Conservation (phyloP, 2,888 invertebrate species). For the Drosophila hamatofila region DNA sequence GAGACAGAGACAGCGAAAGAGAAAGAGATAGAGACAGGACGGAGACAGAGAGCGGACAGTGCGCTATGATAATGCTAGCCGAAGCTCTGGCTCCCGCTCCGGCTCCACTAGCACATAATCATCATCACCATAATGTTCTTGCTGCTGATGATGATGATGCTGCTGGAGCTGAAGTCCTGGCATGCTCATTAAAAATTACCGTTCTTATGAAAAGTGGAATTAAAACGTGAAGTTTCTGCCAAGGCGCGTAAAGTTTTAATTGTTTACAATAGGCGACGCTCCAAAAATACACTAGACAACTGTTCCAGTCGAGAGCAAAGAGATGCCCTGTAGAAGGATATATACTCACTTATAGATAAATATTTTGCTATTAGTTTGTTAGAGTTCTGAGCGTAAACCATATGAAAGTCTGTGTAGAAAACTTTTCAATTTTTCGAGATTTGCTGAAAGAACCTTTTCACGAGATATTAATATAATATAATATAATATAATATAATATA, state of each 20-base stretch:
- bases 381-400: background rate
- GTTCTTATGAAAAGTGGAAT: slow-evolving; percentile 78
- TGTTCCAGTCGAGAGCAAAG: background rate
- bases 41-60: slow-evolving; percentile 31
- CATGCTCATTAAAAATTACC: slow-evolving; percentile 81
- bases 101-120: slow-evolving; percentile 25
- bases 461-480: no score
- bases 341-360: background rate
- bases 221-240: slow-evolving; percentile 71
- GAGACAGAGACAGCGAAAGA: slow-evolving; percentile 8
- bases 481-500: no score
- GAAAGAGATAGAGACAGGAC: slow-evolving; percentile 23
- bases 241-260: slow-evolving; percentile 72
- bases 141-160: slow-evolving; percentile 4
- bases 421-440: background rate
- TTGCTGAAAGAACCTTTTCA: background rate
- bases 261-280: slow-evolving; percentile 78
- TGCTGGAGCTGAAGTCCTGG: slow-evolving; percentile 25
- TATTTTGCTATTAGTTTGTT: background rate
- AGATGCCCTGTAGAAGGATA: background rate
- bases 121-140: background rate
- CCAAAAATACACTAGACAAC: slow-evolving; percentile 38
- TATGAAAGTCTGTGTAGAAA: background rate
- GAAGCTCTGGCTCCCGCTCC: slow-evolving; percentile 35
- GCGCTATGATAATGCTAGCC: slow-evolving; percentile 36